Evolutionary conservation across 2,113 vertebrate species (phyloP), one percentile per base, ranked within the genome.

Genomic region (Lethenteron reissneri): DNA sequence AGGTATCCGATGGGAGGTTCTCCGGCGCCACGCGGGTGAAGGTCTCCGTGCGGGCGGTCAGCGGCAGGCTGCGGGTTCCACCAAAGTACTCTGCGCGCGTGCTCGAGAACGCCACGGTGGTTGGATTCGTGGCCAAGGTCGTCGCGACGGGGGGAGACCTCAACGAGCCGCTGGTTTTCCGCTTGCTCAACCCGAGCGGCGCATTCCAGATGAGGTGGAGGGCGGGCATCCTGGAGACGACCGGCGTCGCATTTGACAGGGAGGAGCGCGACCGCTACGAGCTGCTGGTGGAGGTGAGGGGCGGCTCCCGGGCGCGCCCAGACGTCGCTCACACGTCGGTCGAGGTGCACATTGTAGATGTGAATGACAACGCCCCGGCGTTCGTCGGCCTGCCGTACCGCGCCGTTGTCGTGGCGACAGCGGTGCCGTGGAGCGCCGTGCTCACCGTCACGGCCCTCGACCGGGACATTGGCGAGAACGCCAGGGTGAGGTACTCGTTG

Each of bases 361-460:
- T 90, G 71, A 99, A 99, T 10, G 94, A 99, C 77, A 99, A 97
- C 2, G 74, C 83, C 13, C 94, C 94, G 0, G 81, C 95, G 68
- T 99, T 97, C 62, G 80, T 96, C 58, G 89, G 90, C 58, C 88
- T 97, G 74, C 94, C 94, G 0, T 99, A 99, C 79, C 95, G 95
- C 1, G 91, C 92, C 74, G 88, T 91, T 17, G 91, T 97, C 71
- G 91, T 95, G 76, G 91, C 95, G 0, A 89, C 95, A 73, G 90
- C 92, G 70, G 85, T 88, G 56, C 87, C 87, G 1, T 88, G 87
- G 62, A 86, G 88, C 12, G 78, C 83, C 10, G 90, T 99, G 74
- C 92, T 92, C 75, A 81, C 74, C 58, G 90, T 96, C 25, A 88
- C 83, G 1, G 89, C 92, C 21, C 77, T 95, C 56, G 94, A 99